These are phyloP conservation scores for Siphamia tubifer DNA, from an alignment of 2,113 vertebrate genomes.

Conservation along the genomic window DNA sequence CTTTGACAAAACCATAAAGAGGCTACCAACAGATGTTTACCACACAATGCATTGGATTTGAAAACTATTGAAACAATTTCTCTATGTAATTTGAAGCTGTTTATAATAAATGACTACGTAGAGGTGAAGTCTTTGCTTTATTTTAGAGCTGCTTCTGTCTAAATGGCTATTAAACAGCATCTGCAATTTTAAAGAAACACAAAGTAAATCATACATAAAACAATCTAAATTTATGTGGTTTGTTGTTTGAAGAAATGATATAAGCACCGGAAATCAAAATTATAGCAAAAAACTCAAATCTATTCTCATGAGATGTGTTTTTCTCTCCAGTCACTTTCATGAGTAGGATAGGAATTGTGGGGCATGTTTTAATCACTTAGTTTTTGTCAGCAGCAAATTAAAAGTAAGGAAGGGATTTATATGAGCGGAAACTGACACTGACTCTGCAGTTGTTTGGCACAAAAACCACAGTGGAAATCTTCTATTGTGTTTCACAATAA, in stretches of 20 bases:
- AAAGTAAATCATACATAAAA: conserved; percentile 46
- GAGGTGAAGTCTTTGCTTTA: conserved; percentile 13
- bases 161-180: conserved; percentile 27
- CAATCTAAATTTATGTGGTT: conserved; percentile 10
- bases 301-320: conserved; percentile 30
- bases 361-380: conserved; percentile 49
- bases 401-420: conserved; percentile 28
- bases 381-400: conserved; percentile 43
- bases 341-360: conserved; percentile 22
- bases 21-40: too few species aligned
- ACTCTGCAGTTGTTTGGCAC: background rate
- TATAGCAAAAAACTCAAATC: conserved; percentile 26
- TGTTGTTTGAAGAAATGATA: conserved; percentile 37
- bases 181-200: conserved; percentile 30
- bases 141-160: conserved; percentile 13
- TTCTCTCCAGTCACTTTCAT: conserved; percentile 22
- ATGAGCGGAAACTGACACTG: conserved; percentile 12
- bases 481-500: background rate
- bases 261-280: conserved; percentile 42
- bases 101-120: conserved; percentile 16
- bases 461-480: conserved; percentile 1
- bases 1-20: too few species aligned
- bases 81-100: conserved; percentile 7
- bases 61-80: background rate
- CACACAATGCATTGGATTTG: background rate